A percentile compares a stretch with the other conserved stretches of the same genome.
Conservation (phyloP, 2,797 vertebrate species). For the Ceryle rudis region DNA sequence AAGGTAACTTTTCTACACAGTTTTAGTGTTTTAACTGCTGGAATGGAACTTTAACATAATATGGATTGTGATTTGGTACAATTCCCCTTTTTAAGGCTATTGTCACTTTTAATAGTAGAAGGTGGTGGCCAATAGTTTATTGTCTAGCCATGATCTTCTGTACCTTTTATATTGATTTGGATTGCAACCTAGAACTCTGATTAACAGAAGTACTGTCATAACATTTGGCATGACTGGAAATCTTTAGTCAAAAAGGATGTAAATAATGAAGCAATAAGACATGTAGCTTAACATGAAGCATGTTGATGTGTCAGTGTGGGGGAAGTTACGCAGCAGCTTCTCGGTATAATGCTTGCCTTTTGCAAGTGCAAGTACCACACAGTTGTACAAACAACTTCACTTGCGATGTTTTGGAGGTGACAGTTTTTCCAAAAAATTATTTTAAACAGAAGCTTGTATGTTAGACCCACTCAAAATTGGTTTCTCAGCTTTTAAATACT, state of each 20-base stretch:
- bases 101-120: background rate
- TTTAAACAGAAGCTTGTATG: background rate
- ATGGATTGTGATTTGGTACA: background rate
- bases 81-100: background rate
- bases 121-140: background rate
- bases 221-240: background rate
- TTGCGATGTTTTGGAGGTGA: background rate
- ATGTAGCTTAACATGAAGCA: background rate
- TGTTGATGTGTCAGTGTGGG: background rate
- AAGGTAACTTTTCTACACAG: conserved; percentile 71
- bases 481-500: background rate
- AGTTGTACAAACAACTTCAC: background rate
- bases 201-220: background rate
- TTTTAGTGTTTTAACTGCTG: background rate
- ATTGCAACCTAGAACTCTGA: background rate
- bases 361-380: background rate
- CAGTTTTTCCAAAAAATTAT: background rate
- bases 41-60: background rate
- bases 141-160: background rate
- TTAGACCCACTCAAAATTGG: background rate
- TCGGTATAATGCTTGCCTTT: background rate
- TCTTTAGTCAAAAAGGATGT: background rate
- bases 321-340: background rate
- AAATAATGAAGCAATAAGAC: background rate
- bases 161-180: background rate